Percentiles rank a stretch among this genome's conserved stretches.
phyloP scores from a whole-genome alignment of 2,797 vertebrate genomes.

The Apogon talboti region DNA sequence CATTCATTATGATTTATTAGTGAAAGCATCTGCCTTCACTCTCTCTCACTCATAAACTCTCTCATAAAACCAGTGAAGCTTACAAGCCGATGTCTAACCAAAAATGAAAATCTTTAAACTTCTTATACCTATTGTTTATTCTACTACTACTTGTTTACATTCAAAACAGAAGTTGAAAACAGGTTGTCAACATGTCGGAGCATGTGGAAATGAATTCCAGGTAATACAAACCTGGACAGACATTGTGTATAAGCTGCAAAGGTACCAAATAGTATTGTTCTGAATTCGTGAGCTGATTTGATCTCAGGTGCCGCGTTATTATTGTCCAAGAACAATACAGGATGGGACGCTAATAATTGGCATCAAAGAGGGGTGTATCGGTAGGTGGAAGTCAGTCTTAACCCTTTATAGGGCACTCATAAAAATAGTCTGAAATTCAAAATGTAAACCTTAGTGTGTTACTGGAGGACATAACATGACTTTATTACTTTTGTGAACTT shows the following conservation, averaged over 20 bases:
- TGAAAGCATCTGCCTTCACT: conserved; percentile 23
- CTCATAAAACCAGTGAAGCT: conserved; percentile 1
- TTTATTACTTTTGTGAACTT: too few species aligned
- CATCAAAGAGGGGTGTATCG: too few species aligned
- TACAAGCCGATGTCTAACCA: conserved; percentile 7
- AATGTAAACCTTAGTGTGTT: too few species aligned
- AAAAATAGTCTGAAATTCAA: too few species aligned
- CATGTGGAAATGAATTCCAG: not conserved
- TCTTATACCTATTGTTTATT: not conserved
- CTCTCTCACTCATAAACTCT: conserved; percentile 5
- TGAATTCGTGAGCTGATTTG: not conserved
- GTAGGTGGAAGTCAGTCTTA: not conserved
- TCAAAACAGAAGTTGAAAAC: not conserved
- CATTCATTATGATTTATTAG: conserved; percentile 20
- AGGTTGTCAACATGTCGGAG: conserved; percentile 14
- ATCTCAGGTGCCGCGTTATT: conserved; percentile 3
- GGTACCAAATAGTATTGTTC: conserved; percentile 1
- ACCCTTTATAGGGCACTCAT: too few species aligned
- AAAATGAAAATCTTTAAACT: not conserved
- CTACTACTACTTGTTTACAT: not conserved
- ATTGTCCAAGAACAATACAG: not conserved
- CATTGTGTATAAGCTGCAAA: conserved; percentile 28
- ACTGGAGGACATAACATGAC: too few species aligned
- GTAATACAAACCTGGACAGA: too few species aligned
- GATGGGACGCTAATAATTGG: not conserved